Percentiles rank a stretch among this genome's conserved stretches.
phyloP scores from a whole-genome alignment of 35 echinoderm and acorn worm species.

The Chiridota heheva region DNA sequence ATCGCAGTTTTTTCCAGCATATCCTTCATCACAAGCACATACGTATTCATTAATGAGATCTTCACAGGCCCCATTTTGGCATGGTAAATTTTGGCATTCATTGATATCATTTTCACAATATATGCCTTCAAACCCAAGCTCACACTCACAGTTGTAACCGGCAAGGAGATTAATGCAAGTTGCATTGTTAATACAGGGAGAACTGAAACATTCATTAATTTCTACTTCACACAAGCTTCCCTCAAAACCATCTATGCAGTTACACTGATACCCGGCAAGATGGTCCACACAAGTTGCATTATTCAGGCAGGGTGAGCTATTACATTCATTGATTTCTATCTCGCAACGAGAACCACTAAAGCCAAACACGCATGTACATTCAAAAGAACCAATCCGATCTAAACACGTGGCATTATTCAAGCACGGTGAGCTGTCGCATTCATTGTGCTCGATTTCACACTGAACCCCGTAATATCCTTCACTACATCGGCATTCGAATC shows the following conservation, averaged over 20 bases:
- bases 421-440: conserved; percentile 60
- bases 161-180: conserved; percentile 52
- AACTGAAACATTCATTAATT: conserved; percentile 67
- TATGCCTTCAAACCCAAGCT: conserved; percentile 29
- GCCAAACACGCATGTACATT: conserved; percentile 40
- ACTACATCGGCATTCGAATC: conserved; percentile 34
- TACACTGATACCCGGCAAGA: conserved; percentile 45
- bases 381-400: conserved; percentile 46
- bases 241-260: conserved; percentile 51
- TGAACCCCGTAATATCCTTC: conserved; percentile 34
- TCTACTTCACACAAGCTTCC: conserved; percentile 74
- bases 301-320: conserved; percentile 64
- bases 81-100: conserved; percentile 50
- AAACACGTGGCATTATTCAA: conserved; percentile 38
- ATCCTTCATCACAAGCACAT: conserved; percentile 63
- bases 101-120: conserved; percentile 43
- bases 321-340: conserved; percentile 61
- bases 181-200: conserved; percentile 47
- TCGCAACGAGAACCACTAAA: conserved; percentile 42
- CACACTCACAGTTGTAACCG: conserved; percentile 43
- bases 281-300: conserved; percentile 51
- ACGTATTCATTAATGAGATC: conserved; percentile 43
- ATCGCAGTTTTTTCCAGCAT: conserved; percentile 46
- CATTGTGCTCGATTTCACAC: conserved; percentile 59
- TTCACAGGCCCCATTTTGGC: conserved; percentile 52